Base-by-base conservation (phyloP, 2,797 vertebrate species). In the Semaprochilodus insignis region DNA sequence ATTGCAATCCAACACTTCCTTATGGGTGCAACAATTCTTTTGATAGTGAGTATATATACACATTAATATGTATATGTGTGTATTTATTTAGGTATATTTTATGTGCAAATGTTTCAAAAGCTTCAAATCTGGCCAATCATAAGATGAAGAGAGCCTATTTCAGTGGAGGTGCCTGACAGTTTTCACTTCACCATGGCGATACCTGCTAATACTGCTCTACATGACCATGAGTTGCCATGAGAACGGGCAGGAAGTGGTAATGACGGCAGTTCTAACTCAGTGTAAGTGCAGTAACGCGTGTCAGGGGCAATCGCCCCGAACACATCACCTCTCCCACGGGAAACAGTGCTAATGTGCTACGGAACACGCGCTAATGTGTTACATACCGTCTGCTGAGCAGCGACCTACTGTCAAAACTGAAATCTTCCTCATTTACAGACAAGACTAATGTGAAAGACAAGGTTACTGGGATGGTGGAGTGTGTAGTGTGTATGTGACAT, bases 231-330 rank as follows among this genome's bases (percentile, higher is more conserved):
- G 92, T 93, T 93, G 92, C 93, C 92, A 92, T 88, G 91, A 91
- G 90, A 93, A 92, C 91, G 86, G 89, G 87, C 90, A 91, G 92
- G 92, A 93, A 94, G 93, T 91, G 91, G 91, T 95, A 95, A 95
- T 95, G 94, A 95, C 94, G 92, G 94, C 95, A 94, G 94, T 93
- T 95, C 92, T 93, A 95, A 95, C 93, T 90, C 92, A 89, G 91
- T 90, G 91, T 92, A 94, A 93, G 93, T 94, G 94, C 95, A 95
- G 91, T 92, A 94, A 95, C 93, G 92, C 92, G 91, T 93, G 92
- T 93, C 93, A 90, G 90, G 92, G 92, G 94, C 94, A 95, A 95
- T 95, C 93, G 92, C 93, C 93, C 92, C 92, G 93, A 95, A 95
- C 94, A 93, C 93, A 94, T 95, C 94, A 94, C 91, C 92, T 92